phyloP scores from a whole-genome alignment of 2,113 vertebrate genomes.

The Axis porcinus region DNA sequence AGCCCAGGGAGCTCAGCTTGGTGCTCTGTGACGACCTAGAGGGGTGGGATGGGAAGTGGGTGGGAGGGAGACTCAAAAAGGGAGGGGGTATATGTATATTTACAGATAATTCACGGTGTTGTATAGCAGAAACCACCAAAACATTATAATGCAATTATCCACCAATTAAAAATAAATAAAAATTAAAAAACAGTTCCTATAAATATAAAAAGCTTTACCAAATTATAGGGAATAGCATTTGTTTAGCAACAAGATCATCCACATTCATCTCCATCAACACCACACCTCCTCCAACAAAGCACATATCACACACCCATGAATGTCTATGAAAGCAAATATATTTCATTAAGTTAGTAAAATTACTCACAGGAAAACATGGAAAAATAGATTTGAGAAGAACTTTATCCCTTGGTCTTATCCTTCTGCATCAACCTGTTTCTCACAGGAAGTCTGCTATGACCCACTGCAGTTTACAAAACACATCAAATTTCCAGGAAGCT shows the following conservation, averaged over 20 bases:
- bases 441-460: neutral
- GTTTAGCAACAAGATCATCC: neutral
- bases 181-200: neutral
- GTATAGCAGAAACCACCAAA: neutral
- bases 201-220: neutral
- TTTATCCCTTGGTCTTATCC: neutral
- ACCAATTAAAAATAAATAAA: neutral
- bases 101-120: neutral
- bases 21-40: neutral
- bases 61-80: neutral
- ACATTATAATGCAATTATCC: neutral
- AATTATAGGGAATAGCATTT: neutral
- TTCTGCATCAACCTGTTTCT: neutral
- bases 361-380: neutral
- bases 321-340: neutral
- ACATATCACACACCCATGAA: neutral
- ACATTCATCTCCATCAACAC: neutral
- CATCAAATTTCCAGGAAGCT: neutral
- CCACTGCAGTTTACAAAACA: neutral
- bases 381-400: neutral
- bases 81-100: neutral
- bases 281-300: neutral
- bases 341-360: neutral
- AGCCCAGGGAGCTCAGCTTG: neutral
- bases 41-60: neutral